Conservation (phyloP, 53 echinoderm and acorn worm species). For the Glandiceps talaboti region DNA sequence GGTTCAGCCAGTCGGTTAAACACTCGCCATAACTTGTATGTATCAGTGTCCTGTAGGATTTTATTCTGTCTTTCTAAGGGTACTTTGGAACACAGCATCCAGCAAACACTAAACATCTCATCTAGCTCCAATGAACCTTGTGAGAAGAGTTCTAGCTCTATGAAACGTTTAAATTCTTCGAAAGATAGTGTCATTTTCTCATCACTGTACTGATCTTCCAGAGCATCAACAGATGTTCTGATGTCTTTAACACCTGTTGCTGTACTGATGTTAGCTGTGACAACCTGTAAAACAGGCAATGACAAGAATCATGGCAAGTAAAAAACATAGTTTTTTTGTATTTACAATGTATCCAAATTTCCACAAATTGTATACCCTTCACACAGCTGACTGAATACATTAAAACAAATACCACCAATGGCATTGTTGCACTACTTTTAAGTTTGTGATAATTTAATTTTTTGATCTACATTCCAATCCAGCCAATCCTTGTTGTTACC, state of each 20-base stretch:
- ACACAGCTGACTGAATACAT: too few relatives aligned
- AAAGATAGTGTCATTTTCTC: conserved; percentile 36
- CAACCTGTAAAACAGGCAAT: conserved; percentile 28
- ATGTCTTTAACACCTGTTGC: conserved; percentile 48
- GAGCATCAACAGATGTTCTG: conserved; percentile 23
- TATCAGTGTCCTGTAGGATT: conserved; percentile 23
- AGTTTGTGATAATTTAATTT: too few relatives aligned
- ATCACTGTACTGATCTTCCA: conserved; percentile 35
- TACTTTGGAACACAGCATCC: conserved; percentile 56
- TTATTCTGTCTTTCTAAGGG: conserved; percentile 29
- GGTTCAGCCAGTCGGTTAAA: conserved; percentile 87
- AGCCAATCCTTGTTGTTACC: too few relatives aligned
- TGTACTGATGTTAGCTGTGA: conserved; percentile 74
- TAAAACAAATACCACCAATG: too few relatives aligned
- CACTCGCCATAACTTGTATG: conserved; percentile 61
- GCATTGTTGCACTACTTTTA: too few relatives aligned
- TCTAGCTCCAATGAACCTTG: not conserved
- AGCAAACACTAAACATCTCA: conserved; percentile 11
- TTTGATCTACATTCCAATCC: too few relatives aligned
- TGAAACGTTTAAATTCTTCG: conserved; percentile 49
- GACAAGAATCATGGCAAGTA: too few relatives aligned
- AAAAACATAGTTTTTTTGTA: too few relatives aligned
- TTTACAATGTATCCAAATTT: too few relatives aligned
- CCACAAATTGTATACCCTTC: too few relatives aligned
- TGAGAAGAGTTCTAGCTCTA: conserved; percentile 37